Percentiles rank a stretch among this genome's conserved stretches.
phyloP scores from a whole-genome alignment of 2,888 invertebrate genomes.

The Crepidodera aurea region DNA sequence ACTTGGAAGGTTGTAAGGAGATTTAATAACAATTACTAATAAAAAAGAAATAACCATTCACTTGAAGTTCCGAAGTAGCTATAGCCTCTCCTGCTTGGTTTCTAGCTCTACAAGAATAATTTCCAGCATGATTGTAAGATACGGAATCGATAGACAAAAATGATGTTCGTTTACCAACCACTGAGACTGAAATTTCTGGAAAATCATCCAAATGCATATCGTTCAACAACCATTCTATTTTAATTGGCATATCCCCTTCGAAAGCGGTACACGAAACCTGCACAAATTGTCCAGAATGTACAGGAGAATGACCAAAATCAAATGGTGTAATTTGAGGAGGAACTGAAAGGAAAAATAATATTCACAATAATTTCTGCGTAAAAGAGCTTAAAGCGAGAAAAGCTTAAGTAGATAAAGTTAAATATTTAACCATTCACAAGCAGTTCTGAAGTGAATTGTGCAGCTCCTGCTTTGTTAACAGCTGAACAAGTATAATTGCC shows the following conservation, averaged over 20 bases:
- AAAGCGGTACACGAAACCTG: slow-evolving; percentile 72
- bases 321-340: slow-evolving; percentile 61
- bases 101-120: slow-evolving; percentile 66
- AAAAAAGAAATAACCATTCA: slow-evolving; percentile 37
- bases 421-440: slow-evolving; percentile 73
- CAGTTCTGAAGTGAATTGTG: slow-evolving; percentile 59
- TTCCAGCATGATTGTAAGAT: slow-evolving; percentile 65
- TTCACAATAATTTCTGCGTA: not conserved
- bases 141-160: slow-evolving; percentile 69
- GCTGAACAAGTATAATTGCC: slow-evolving; percentile 81
- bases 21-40: no score
- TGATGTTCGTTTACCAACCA: slow-evolving; percentile 66
- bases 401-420: not conserved
- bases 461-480: slow-evolving; percentile 56
- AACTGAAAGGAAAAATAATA: slow-evolving; percentile 60
- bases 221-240: slow-evolving; percentile 74
- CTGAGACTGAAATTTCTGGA: slow-evolving; percentile 50
- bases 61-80: slow-evolving; percentile 61
- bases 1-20: no score
- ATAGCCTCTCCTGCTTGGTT: slow-evolving; percentile 65
- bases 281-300: slow-evolving; percentile 74
- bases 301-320: slow-evolving; percentile 68
- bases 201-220: slow-evolving; percentile 58
- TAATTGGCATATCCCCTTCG: slow-evolving; percentile 75
- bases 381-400: no score